Evolutionary conservation across 2,888 invertebrate species (phyloP).

Genomic region (Punctoribates punctum): DNA sequence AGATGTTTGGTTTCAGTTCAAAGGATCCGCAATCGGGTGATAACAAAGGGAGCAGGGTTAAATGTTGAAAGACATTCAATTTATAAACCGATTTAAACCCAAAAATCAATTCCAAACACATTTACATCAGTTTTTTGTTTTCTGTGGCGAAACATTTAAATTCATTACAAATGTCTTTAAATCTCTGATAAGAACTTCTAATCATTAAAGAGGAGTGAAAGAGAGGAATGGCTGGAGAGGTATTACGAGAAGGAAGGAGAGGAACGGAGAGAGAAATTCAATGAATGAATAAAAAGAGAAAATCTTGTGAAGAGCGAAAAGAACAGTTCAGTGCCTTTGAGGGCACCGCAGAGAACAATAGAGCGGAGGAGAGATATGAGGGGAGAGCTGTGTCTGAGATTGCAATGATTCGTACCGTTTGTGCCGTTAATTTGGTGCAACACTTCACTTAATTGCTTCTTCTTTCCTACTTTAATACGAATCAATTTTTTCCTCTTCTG

Average conservation of each 20-base stretch:
- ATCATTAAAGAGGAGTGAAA: background rate
- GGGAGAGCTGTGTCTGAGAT: background rate
- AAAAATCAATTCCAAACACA: too few relatives aligned
- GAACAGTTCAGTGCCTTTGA: background rate
- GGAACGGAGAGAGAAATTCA: too few relatives aligned
- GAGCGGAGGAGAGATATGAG: background rate
- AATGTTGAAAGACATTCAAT: too few relatives aligned
- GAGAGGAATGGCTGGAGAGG: too few relatives aligned
- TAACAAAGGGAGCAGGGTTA: too few relatives aligned
- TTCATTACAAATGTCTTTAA: background rate
- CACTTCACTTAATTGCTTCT: conserved; percentile 36
- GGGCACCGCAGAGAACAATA: conserved; percentile 12
- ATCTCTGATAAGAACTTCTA: background rate
- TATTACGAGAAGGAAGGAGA: too few relatives aligned
- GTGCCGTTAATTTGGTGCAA: conserved; percentile 34
- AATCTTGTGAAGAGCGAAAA: background rate
- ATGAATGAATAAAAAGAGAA: background rate
- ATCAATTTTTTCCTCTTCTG: conserved; percentile 6
- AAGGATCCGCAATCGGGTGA: too few relatives aligned
- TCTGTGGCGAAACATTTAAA: background rate
- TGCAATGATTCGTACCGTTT: conserved; percentile 25
- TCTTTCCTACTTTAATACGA: conserved; percentile 1
- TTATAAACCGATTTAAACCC: too few relatives aligned
- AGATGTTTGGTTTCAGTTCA: too few relatives aligned
- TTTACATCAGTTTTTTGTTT: too few relatives aligned